Percentiles rank a stretch among this genome's conserved stretches.
phyloP scores from a whole-genome alignment of 2,797 vertebrate species.

The Cirrhinus mrigala region DNA sequence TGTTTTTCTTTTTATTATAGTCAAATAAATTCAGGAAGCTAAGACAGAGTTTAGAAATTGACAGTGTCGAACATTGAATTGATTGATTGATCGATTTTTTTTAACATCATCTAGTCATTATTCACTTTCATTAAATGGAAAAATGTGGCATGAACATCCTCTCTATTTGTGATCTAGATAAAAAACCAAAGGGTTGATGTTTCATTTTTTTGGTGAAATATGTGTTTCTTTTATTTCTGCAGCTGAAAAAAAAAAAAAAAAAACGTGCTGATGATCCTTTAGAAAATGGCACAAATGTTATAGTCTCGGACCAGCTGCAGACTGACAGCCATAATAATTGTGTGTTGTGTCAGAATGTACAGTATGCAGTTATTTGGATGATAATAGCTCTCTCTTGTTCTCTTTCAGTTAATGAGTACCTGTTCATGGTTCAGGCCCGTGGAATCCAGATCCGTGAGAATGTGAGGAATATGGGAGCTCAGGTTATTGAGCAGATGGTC shows the following conservation, averaged over 20 bases:
- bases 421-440: conserved; percentile 98
- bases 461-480: conserved; percentile 90
- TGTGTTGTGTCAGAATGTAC: neutral
- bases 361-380: neutral
- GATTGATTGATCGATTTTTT: no score
- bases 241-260: neutral
- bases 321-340: neutral
- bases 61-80: no score
- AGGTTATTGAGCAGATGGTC: conserved; percentile 95
- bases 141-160: neutral
- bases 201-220: neutral
- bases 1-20: no score
- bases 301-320: neutral
- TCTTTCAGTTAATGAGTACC: conserved; percentile 94
- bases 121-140: neutral
- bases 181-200: neutral
- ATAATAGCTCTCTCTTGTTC: neutral
- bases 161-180: neutral
- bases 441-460: conserved; percentile 95
- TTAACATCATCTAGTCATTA: neutral
- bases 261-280: neutral
- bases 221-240: neutral
- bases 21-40: no score
- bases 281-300: neutral
- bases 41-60: no score